Conservation (phyloP, 1,140 invertebrate genomes). For the Mycetomoellerius zeteki region DNA sequence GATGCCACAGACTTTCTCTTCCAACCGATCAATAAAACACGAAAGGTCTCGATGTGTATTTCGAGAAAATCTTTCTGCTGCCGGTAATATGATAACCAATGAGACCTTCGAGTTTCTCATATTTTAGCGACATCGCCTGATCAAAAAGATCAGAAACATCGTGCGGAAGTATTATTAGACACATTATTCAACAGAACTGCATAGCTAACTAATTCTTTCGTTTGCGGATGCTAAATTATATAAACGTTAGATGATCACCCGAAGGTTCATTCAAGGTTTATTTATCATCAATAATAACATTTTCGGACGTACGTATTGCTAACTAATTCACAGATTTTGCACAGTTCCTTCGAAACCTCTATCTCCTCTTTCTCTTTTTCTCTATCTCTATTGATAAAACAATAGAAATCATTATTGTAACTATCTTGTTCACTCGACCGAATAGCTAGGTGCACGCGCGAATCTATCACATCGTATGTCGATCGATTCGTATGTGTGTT, state of each 20-base stretch:
- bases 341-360: slow-evolving; percentile 10
- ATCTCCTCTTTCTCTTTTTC: not conserved
- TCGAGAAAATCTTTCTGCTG: slow-evolving; percentile 7
- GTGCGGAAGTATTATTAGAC: not conserved
- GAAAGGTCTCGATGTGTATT: slow-evolving; percentile 33
- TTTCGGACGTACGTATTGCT: slow-evolving; percentile 1
- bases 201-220: not conserved
- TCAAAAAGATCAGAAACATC: not conserved
- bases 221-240: not conserved
- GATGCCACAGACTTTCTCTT: not conserved
- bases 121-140: not conserved
- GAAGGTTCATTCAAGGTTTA: slow-evolving; percentile 38
- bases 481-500: slow-evolving; percentile 6
- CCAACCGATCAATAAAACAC: slow-evolving; percentile 41
- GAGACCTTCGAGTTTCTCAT: slow-evolving; percentile 13
- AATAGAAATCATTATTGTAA: slow-evolving; percentile 54
- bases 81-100: slow-evolving; percentile 29
- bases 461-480: slow-evolving; percentile 32
- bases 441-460: slow-evolving; percentile 31
- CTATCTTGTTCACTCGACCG: not conserved
- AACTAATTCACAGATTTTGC: slow-evolving; percentile 44
- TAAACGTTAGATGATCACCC: not conserved
- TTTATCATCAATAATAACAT: slow-evolving; percentile 8
- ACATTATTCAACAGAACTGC: not conserved
- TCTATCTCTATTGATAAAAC: slow-evolving; percentile 9